phyloP scores from a whole-genome alignment of 2,113 vertebrate species.

The Thunnus maccoyii region DNA sequence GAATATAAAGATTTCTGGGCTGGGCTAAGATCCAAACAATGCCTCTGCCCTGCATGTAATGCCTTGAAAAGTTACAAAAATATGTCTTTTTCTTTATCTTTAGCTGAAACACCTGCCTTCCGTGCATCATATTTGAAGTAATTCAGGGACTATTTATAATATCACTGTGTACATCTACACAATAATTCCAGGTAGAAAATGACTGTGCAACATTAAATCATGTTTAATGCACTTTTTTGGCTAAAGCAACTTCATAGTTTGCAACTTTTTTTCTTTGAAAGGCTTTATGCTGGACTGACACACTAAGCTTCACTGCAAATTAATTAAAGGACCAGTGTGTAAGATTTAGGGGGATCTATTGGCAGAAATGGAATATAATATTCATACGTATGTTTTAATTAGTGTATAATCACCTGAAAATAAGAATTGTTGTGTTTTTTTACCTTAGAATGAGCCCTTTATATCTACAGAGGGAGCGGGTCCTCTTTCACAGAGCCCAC shows the following conservation, averaged over 20 bases:
- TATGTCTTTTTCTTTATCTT: neutral
- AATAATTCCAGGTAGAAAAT: neutral
- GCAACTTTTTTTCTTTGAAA: conserved; percentile 29
- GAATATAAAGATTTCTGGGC: too few species aligned
- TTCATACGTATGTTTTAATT: too few species aligned
- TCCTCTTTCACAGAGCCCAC: too few species aligned
- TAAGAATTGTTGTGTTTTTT: too few species aligned
- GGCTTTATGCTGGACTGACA: conserved; percentile 34
- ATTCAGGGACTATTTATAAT: conserved; percentile 3
- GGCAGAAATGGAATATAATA: too few species aligned
- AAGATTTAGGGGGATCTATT: too few species aligned
- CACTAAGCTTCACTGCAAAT: conserved; percentile 53
- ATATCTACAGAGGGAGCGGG: too few species aligned
- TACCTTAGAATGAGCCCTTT: too few species aligned
- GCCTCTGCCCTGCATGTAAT: neutral
- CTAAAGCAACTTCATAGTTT: conserved; percentile 15
- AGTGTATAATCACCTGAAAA: too few species aligned
- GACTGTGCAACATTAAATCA: neutral
- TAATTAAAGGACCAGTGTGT: conserved; percentile 33
- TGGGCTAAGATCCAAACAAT: too few species aligned
- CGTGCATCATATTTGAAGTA: conserved; percentile 2
- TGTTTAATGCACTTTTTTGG: conserved; percentile 12
- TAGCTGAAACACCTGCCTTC: neutral
- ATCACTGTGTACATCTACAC: neutral
- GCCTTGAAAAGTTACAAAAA: neutral